A percentile compares a stretch with the other conserved stretches of the same genome.
Evolutionary conservation across 2,888 invertebrate species (phyloP).

Genomic region (Holacanthella duospinosa): DNA sequence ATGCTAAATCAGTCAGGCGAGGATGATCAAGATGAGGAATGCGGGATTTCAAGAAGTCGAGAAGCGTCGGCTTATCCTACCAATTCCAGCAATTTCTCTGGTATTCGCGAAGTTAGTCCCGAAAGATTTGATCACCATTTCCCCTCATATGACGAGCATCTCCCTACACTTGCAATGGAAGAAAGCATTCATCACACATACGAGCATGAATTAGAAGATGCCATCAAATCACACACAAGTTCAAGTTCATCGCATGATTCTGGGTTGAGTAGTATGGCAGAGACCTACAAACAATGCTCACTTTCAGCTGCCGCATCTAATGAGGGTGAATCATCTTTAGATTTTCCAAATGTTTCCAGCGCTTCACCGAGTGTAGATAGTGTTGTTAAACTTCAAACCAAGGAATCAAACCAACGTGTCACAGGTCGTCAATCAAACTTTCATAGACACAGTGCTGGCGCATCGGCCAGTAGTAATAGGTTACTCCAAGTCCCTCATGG

Average conservation of each 20-base stretch:
- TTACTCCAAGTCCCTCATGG: background rate
- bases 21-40: background rate
- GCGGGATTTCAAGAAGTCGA: background rate
- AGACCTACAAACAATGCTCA: constrained; percentile 8
- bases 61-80: background rate
- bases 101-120: constrained; percentile 7
- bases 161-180: constrained; percentile 16
- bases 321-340: no score
- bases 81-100: background rate
- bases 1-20: background rate
- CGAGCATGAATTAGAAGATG: no score
- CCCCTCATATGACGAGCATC: constrained; percentile 15
- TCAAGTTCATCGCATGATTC: constrained; percentile 35
- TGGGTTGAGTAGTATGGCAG: constrained; percentile 34
- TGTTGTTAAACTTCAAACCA: no score
- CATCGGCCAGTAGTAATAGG: no score
- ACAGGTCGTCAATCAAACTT: no score
- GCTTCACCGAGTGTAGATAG: no score
- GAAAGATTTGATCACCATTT: constrained; percentile 8
- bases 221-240: constrained; percentile 24
- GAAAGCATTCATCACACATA: constrained; percentile 11
- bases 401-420: no score
- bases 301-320: background rate
- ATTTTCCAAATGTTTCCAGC: no score
- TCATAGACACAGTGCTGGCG: no score